A percentile compares a stretch with the other conserved stretches of the same genome.
Evolutionary conservation across 1,140 invertebrate genomes (phyloP).

Genomic region (Holotrichia oblita): DNA sequence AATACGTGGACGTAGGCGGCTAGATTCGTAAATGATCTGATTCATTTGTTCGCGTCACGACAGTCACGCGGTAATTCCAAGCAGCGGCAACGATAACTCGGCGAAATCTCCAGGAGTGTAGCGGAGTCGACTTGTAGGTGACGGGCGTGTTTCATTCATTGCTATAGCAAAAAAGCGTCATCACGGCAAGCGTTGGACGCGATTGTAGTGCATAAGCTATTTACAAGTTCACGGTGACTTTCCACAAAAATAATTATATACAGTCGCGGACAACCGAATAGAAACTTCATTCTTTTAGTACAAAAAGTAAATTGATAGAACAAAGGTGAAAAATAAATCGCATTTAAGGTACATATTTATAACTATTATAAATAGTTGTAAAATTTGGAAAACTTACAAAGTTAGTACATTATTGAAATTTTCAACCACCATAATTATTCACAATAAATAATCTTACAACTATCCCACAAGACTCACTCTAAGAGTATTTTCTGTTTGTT

Average conservation of each 20-base stretch:
- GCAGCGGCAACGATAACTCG: not conserved
- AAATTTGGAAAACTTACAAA: no score
- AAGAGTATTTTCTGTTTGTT: no score
- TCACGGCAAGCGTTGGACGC: not conserved
- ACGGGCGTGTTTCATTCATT: conserved; percentile 22
- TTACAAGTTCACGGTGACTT: conserved; percentile 24
- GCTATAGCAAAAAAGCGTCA: not conserved
- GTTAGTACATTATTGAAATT: no score
- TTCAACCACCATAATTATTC: no score
- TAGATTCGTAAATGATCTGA: conserved; percentile 31
- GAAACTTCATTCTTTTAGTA: no score
- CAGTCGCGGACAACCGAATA: no score
- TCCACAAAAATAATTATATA: not conserved
- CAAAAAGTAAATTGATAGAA: no score
- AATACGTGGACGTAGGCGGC: conserved; percentile 26
- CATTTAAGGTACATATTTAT: no score
- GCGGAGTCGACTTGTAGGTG: not conserved
- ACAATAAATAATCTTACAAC: no score
- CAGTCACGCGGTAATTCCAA: conserved; percentile 34
- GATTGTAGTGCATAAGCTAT: not conserved
- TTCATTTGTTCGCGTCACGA: conserved; percentile 30
- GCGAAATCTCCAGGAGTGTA: not conserved
- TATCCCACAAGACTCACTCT: no score
- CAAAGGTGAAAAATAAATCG: no score
- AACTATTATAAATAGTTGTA: no score